Conservation (phyloP, 2,888 invertebrate species). For the Drosophila mulleri region DNA sequence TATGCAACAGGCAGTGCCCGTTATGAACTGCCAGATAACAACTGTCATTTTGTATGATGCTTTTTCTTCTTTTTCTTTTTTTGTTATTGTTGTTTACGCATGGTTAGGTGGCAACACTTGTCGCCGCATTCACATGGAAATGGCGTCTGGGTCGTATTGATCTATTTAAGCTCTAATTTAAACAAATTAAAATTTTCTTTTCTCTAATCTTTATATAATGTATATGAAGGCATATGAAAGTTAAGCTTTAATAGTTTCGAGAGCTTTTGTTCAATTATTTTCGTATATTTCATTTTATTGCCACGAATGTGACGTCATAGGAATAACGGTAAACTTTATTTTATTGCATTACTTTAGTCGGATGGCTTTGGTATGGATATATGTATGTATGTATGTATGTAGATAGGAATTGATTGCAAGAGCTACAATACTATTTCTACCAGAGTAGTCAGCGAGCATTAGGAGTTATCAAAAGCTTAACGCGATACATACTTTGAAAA, state of each 20-base stretch:
- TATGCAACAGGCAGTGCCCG: slow-evolving; percentile 38
- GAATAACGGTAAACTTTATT: neutral
- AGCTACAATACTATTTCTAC: no score
- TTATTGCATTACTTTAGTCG: neutral
- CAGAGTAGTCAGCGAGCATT: neutral
- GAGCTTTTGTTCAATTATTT: slow-evolving; percentile 1
- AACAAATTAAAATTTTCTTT: slow-evolving; percentile 1
- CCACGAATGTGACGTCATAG: neutral
- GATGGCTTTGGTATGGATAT: neutral
- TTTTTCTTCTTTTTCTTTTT: neutral
- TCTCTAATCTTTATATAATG: neutral
- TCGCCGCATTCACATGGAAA: slow-evolving; percentile 14
- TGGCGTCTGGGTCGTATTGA: slow-evolving; percentile 3
- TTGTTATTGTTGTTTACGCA: slow-evolving; percentile 4
- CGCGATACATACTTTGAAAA: neutral
- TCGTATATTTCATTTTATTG: neutral
- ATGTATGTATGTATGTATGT: no score
- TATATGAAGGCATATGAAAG: neutral
- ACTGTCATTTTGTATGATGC: slow-evolving; percentile 25
- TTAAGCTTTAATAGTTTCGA: neutral
- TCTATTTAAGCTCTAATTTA: slow-evolving; percentile 3
- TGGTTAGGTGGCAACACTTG: slow-evolving; percentile 42
- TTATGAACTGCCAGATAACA: slow-evolving; percentile 42
- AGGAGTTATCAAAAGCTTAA: neutral
- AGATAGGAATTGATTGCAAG: neutral